Evolutionary conservation across 2,113 vertebrate species (phyloP).

Genomic region (Antigone vipio): DNA sequence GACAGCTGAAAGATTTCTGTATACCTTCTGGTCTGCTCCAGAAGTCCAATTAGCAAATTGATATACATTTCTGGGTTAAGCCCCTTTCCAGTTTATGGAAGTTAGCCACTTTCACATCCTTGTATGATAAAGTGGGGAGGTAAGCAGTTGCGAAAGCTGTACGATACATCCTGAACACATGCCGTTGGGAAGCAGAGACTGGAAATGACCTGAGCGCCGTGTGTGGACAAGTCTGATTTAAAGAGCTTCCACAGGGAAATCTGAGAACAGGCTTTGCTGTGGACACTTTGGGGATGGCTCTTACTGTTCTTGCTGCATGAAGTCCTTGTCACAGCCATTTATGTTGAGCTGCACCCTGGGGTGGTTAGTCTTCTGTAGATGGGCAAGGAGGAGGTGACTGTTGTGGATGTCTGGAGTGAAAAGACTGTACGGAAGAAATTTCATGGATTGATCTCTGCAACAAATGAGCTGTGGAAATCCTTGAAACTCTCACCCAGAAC

Average conservation of each 20-base stretch:
- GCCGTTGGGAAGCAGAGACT: not conserved
- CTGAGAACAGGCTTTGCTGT: not conserved
- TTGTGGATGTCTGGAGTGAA: not conserved
- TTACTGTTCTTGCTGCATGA: not conserved
- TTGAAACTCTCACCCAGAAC: constrained; percentile 3
- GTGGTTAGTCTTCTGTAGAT: not conserved
- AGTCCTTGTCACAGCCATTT: not conserved
- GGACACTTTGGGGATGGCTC: not conserved
- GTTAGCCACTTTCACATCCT: not conserved
- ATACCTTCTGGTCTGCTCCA: not conserved
- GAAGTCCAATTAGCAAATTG: not conserved
- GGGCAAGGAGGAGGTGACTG: not conserved
- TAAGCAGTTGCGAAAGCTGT: not conserved
- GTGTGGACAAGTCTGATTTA: not conserved
- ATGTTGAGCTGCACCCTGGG: not conserved
- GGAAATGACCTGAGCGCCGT: not conserved
- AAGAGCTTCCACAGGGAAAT: not conserved
- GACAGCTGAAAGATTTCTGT: not conserved
- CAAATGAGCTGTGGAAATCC: constrained; percentile 25
- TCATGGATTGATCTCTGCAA: not conserved
- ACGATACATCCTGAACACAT: not conserved
- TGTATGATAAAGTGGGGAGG: not conserved
- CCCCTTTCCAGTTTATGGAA: not conserved
- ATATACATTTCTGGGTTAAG: not conserved
- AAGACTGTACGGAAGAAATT: not conserved